phyloP scores from a whole-genome alignment of 1,140 invertebrate genomes.

The Ips nitidus region DNA sequence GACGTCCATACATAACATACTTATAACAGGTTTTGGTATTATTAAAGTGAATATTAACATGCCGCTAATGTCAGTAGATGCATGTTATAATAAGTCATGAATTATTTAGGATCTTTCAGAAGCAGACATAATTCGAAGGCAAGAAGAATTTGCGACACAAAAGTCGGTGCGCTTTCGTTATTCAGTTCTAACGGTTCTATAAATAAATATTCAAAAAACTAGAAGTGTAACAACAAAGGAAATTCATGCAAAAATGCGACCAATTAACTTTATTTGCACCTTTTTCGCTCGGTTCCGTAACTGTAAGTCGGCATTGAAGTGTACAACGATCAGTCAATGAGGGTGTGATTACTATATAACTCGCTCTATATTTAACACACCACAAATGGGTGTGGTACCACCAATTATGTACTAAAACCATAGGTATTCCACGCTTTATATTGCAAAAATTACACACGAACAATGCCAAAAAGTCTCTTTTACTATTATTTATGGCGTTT shows the following conservation, averaged over 20 bases:
- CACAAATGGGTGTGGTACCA: not conserved
- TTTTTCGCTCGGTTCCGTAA: not conserved
- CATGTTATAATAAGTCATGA: not conserved
- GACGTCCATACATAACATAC: conserved; percentile 12
- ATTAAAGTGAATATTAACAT: conserved; percentile 3
- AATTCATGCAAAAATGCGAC: not conserved
- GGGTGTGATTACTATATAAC: not conserved
- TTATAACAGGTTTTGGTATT: conserved; percentile 25
- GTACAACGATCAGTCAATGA: conserved; percentile 1
- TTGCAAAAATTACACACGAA: not conserved
- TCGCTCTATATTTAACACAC: not conserved
- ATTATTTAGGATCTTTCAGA: not conserved
- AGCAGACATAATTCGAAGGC: not conserved
- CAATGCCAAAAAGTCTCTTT: not conserved
- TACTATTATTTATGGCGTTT: not conserved
- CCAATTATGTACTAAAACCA: not conserved
- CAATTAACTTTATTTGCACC: conserved; percentile 5
- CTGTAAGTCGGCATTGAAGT: not conserved
- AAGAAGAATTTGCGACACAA: no score
- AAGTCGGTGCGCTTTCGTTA: not conserved
- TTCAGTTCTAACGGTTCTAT: conserved; percentile 1
- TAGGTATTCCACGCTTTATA: not conserved
- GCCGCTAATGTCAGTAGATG: not conserved
- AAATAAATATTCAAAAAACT: not conserved
- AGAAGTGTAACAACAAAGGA: not conserved